These are phyloP conservation scores for Forbesichthys agassizii DNA, from an alignment of 2,113 vertebrate genomes.

Conservation along the genomic window DNA sequence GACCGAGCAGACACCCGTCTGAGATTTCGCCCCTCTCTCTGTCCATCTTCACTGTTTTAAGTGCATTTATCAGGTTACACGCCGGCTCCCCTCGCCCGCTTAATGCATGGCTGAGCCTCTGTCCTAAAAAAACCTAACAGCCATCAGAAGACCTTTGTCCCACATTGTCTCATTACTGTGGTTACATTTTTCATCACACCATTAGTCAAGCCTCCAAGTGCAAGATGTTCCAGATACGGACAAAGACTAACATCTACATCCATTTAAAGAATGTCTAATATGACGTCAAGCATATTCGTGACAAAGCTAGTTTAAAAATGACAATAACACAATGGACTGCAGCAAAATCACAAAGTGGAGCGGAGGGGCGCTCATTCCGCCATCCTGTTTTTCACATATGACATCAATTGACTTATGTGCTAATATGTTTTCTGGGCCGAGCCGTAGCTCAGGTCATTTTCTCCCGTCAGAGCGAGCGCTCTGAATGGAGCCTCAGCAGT, in stretches of 20 bases:
- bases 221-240: neutral
- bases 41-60: constrained; percentile 73
- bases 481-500: constrained; percentile 9
- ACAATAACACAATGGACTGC: neutral
- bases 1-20: constrained; percentile 7
- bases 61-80: constrained; percentile 76
- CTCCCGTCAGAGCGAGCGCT: constrained; percentile 1
- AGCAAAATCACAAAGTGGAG: constrained; percentile 1
- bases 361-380: constrained; percentile 1
- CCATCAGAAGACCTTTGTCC: constrained; percentile 56
- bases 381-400: constrained; percentile 4
- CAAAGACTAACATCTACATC: constrained; percentile 7
- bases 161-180: constrained; percentile 49
- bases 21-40: constrained; percentile 19
- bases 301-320: neutral
- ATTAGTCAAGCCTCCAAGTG: constrained; percentile 29
- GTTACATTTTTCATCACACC: constrained; percentile 40
- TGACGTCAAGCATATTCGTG: neutral
- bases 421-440: constrained; percentile 27
- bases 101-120: constrained; percentile 57
- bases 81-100: constrained; percentile 45
- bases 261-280: neutral
- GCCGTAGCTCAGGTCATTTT: constrained; percentile 14
- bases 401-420: neutral
- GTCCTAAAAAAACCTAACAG: constrained; percentile 59